These are phyloP conservation scores for Spisula solida DNA, from an alignment of 2,888 invertebrate species.

Conservation along the genomic window DNA sequence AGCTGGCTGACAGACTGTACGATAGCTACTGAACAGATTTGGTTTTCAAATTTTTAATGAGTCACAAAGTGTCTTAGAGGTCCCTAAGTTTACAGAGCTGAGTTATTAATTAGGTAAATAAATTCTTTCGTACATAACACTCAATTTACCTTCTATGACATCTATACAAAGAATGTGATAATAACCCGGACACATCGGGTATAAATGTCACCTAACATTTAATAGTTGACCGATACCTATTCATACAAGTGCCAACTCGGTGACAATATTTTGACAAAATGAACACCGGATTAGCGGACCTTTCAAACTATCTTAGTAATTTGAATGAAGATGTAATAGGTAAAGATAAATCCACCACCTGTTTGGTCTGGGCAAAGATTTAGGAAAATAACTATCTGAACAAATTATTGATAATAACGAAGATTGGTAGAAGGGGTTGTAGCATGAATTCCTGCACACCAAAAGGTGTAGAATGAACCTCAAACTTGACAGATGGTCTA, in stretches of 20 bases:
- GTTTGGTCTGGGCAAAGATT: not conserved
- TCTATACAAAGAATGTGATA: not conserved
- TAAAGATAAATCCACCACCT: not conserved
- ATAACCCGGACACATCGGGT: not conserved
- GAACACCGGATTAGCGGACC: not conserved
- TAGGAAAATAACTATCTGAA: not conserved
- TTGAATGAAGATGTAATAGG: not conserved
- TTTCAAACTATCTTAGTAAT: no score
- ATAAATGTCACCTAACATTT: slow-evolving; percentile 10
- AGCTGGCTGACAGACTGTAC: no score
- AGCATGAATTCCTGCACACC: no score
- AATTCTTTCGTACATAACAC: not conserved
- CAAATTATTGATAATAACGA: no score
- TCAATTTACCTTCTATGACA: slow-evolving; percentile 18
- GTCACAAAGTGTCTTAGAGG: no score
- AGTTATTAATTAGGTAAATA: not conserved
- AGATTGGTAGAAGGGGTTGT: no score
- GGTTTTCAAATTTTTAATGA: no score
- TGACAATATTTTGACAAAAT: slow-evolving; percentile 12
- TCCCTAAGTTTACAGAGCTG: no score
- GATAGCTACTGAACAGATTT: no score
- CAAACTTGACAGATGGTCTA: no score
- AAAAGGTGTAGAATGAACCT: no score
- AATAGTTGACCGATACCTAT: not conserved
- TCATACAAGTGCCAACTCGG: not conserved